phyloP scores from a whole-genome alignment of 1,140 invertebrate genomes.

The Sycophaga agraensis region DNA sequence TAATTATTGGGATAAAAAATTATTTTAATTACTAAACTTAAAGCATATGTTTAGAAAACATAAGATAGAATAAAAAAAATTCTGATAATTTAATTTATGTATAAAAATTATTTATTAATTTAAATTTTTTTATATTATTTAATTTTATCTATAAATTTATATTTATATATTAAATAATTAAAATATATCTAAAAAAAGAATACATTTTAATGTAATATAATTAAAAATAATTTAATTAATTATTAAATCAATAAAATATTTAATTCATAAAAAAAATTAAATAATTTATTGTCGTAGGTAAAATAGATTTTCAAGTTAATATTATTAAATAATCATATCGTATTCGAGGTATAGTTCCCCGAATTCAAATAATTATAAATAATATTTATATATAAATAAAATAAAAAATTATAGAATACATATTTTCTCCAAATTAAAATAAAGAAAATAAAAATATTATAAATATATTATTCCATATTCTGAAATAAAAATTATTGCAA shows the following conservation, averaged over 20 bases:
- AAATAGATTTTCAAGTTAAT: slow-evolving; percentile 61
- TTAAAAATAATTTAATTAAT: slow-evolving; percentile 38
- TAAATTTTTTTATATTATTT: neutral
- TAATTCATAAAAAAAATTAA: too few species aligned
- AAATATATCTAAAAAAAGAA: too few species aligned
- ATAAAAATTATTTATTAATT: neutral
- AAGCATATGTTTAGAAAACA: slow-evolving; percentile 69
- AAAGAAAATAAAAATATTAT: slow-evolving; percentile 61
- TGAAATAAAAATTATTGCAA: slow-evolving; percentile 71
- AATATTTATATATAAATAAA: slow-evolving; percentile 56
- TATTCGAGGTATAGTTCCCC: slow-evolving; percentile 59
- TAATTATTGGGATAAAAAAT: slow-evolving; percentile 48
- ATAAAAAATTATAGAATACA: slow-evolving; percentile 59
- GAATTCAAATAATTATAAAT: slow-evolving; percentile 63
- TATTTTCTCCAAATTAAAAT: slow-evolving; percentile 58
- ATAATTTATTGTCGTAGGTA: slow-evolving; percentile 59
- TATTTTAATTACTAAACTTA: slow-evolving; percentile 57
- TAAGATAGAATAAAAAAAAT: slow-evolving; percentile 49
- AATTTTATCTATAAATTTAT: too few species aligned
- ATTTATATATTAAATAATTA: too few species aligned
- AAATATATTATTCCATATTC: slow-evolving; percentile 71
- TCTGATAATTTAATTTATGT: neutral
- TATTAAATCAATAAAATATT: slow-evolving; percentile 51
- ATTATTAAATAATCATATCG: slow-evolving; percentile 66
- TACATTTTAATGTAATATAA: too few species aligned